These are phyloP conservation scores for Canis aureus DNA, from an alignment of 2,113 vertebrate species.

Conservation along the genomic window DNA sequence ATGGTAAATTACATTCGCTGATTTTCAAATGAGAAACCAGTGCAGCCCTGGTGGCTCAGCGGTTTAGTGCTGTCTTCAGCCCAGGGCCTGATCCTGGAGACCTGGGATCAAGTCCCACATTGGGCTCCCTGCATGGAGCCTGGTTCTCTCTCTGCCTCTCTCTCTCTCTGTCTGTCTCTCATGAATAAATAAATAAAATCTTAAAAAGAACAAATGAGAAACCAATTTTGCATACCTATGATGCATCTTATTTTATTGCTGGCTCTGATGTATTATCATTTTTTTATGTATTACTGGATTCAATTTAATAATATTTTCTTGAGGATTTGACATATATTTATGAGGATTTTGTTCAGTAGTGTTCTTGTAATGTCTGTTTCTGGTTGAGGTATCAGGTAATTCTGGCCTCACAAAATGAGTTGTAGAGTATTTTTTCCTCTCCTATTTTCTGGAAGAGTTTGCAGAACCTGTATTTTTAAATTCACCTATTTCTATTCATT, in stretches of 20 bases:
- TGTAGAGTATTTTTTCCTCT: background rate
- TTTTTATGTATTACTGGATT: background rate
- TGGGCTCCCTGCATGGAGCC: no score
- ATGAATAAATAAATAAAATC: no score
- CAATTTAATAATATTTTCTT: background rate
- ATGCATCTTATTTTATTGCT: background rate
- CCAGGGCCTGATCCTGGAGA: no score
- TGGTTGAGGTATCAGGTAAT: background rate
- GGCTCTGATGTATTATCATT: background rate
- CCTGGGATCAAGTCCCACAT: no score
- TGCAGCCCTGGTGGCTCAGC: no score
- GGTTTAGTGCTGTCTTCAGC: no score
- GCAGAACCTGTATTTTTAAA: background rate
- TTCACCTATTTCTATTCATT: constrained; percentile 10
- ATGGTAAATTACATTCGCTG: background rate
- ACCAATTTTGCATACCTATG: background rate
- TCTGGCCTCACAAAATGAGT: background rate
- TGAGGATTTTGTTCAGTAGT: background rate
- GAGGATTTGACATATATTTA: background rate
- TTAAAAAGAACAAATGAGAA: background rate
- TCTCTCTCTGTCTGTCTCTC: no score
- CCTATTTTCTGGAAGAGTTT: constrained; percentile 22
- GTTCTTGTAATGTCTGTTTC: background rate
- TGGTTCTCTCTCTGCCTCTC: no score
- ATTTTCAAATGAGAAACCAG: background rate